Conservation (phyloP, 2,888 invertebrate species). For the Oligia fasciuncula region DNA sequence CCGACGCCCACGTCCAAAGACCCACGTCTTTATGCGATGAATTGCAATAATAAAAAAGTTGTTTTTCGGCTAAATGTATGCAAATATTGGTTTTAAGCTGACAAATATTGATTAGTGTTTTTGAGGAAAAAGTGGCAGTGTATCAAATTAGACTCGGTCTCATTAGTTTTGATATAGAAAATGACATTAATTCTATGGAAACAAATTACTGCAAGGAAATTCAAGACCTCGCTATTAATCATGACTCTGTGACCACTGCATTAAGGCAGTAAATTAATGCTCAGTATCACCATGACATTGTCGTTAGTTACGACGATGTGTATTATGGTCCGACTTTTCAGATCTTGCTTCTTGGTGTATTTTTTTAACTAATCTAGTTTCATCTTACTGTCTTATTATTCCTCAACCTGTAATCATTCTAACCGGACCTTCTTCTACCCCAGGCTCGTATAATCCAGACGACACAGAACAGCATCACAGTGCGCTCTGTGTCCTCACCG, state of each 20-base stretch:
- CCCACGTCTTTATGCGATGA: slow-evolving; percentile 49
- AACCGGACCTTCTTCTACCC: too few species aligned
- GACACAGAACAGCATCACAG: slow-evolving; percentile 92
- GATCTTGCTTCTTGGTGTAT: not conserved
- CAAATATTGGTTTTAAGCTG: not conserved
- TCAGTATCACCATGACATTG: not conserved
- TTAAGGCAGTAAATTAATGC: not conserved
- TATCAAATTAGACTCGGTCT: not conserved
- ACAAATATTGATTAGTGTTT: not conserved
- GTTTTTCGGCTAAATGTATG: not conserved
- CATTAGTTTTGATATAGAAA: slow-evolving; percentile 11
- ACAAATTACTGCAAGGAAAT: slow-evolving; percentile 7
- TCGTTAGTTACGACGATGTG: slow-evolving; percentile 3
- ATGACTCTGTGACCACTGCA: not conserved
- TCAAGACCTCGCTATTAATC: slow-evolving; percentile 14
- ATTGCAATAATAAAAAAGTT: slow-evolving; percentile 37
- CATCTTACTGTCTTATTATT: not conserved
- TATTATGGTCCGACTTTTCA: not conserved
- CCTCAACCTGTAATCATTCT: not conserved
- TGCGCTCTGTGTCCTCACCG: slow-evolving; percentile 93
- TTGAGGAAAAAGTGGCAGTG: not conserved
- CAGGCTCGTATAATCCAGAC: slow-evolving; percentile 93
- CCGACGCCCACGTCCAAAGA: slow-evolving; percentile 60
- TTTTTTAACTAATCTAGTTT: not conserved
- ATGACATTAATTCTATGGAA: slow-evolving; percentile 14